These are phyloP conservation scores for Conus betulinus DNA, from an alignment of 1,140 invertebrate species.

Conservation along the genomic window DNA sequence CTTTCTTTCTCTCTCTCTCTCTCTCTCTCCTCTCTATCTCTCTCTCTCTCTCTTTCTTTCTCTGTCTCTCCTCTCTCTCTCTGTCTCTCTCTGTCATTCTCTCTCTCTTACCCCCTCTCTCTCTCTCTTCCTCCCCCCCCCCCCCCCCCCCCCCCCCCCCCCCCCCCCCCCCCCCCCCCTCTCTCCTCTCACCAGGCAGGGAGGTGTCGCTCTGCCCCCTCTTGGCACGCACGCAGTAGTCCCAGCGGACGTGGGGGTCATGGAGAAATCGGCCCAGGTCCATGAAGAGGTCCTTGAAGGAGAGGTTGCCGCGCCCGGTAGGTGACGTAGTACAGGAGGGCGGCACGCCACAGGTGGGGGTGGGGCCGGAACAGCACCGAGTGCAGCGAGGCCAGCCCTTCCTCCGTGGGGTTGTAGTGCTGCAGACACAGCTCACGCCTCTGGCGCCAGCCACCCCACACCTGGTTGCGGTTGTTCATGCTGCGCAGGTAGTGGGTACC, in stretches of 20 bases:
- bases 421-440: constrained; percentile 60
- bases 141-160: no score
- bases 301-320: constrained; percentile 66
- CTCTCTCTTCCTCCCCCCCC: no score
- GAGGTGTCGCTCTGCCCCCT: constrained; percentile 69
- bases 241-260: constrained; percentile 67
- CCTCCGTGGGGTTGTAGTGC: constrained; percentile 71
- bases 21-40: no score
- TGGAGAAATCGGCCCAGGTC: constrained; percentile 66
- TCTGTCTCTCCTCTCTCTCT: no score
- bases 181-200: constrained; percentile 66
- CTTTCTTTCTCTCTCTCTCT: no score
- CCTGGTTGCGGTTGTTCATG: constrained; percentile 66
- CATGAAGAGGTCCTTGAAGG: constrained; percentile 67
- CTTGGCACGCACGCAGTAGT: constrained; percentile 72
- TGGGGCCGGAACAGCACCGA: constrained; percentile 66
- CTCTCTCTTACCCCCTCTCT: no score
- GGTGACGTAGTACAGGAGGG: constrained; percentile 68
- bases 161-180: no score
- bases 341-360: constrained; percentile 64
- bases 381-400: constrained; percentile 71
- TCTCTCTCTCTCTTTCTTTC: no score
- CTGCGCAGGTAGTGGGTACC: constrained; percentile 72
- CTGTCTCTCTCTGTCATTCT: no score
- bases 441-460: constrained; percentile 61